Base-by-base conservation (phyloP, 2,888 invertebrate species). In the Hypomecis punctinalis region DNA sequence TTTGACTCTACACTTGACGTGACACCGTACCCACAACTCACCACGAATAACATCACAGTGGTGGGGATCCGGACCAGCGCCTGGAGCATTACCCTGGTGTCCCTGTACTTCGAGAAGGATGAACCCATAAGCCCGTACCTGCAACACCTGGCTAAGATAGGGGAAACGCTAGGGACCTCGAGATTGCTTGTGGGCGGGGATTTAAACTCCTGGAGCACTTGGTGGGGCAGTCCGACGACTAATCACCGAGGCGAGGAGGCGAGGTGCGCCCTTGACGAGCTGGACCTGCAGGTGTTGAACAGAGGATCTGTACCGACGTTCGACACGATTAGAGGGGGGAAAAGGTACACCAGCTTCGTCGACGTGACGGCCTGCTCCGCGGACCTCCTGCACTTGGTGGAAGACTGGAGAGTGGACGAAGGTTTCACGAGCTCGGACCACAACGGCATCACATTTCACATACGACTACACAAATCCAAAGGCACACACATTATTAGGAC, bases 51-150 rank as follows among this genome's bases (percentile, higher is more conserved):
- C 23, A 39, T 52, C 39, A 13, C 13, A 0, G 51, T 52, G 23
- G 51, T 52, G 13, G 10, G 10, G 36, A 11, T 52, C 6, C 8
- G 13, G 6, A 52, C 51, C 1, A 37, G 39, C 13, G 51, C 51
- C 10, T 52, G 51, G 51, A 7, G 39, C 10, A 39, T 52, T 3
- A 5, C 4, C 7, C 5, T 52, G 0, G 23, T 52, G 3, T 52
- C 51, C 11, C 11, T 52, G 0, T 52, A 52, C 13, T 39, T 52
- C 7, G 37, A 37, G 6, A 6, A n/a, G 1, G 45, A 51, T 1
- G 45, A 47, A 11, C 56, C 39, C 2, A 40, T 57, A n/a, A 33
- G 56, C 55, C 62, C 65, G 10, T 68, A 70, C 48, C 43, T 71
- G 5, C 59, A 60, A 5, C 54, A 61, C 9, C 59, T 71, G 7